phyloP scores from a whole-genome alignment of 2,797 vertebrate species.

The Arremon aurantiirostris region DNA sequence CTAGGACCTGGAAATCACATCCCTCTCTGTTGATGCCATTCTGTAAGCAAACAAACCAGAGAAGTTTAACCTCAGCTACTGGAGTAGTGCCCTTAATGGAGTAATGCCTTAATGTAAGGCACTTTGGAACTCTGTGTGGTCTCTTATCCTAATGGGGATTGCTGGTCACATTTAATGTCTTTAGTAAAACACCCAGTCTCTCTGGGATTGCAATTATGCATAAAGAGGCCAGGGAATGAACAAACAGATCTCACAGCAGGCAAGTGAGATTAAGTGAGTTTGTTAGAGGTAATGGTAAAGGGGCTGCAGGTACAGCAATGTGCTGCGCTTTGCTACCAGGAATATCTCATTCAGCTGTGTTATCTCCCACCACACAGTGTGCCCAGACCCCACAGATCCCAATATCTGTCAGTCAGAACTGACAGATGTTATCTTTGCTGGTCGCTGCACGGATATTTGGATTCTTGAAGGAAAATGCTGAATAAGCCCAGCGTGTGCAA shows the following conservation, averaged over 20 bases:
- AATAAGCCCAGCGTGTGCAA: background rate
- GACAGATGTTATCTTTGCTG: background rate
- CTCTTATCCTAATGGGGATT: conserved; percentile 11
- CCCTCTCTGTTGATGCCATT: background rate
- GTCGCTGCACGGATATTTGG: background rate
- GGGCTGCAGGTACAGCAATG: background rate
- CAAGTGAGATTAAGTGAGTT: background rate
- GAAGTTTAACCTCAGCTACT: background rate
- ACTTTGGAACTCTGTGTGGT: background rate
- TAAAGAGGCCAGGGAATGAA: background rate
- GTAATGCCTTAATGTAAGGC: conserved; percentile 8
- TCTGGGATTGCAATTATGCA: conserved; percentile 13
- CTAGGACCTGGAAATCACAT: background rate
- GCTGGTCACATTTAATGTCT: conserved; percentile 32
- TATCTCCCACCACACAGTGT: background rate
- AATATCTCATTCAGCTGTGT: background rate
- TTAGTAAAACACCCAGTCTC: conserved; percentile 29
- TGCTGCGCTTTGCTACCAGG: background rate
- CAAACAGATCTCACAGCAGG: background rate
- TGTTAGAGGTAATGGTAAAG: background rate
- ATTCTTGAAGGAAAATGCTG: background rate
- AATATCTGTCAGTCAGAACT: background rate
- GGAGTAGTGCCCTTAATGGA: background rate
- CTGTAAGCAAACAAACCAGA: background rate
- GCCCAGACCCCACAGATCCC: background rate